These are phyloP conservation scores for Amazonetta brasiliensis DNA, from an alignment of 2,797 vertebrate species.

Conservation along the genomic window DNA sequence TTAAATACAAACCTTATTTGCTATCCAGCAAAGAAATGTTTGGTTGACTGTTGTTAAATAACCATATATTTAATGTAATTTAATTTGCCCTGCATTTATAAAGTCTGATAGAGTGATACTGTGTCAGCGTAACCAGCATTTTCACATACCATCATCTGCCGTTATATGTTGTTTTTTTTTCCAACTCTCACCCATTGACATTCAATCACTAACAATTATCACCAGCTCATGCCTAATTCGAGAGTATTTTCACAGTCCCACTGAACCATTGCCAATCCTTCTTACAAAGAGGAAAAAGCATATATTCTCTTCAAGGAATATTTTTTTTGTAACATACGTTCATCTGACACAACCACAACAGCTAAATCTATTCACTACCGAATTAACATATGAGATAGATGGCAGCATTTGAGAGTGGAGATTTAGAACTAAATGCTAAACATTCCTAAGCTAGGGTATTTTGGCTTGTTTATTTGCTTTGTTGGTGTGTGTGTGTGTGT, in stretches of 20 bases:
- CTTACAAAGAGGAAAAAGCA: background rate
- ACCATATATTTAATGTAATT: conserved; percentile 77
- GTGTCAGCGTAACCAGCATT: conserved; percentile 32
- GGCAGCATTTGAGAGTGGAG: background rate
- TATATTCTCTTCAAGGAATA: conserved; percentile 22
- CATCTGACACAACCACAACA: background rate
- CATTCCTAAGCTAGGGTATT: background rate
- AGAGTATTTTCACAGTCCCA: conserved; percentile 57
- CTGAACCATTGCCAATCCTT: conserved; percentile 39
- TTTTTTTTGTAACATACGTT: background rate
- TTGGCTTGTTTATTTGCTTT: background rate
- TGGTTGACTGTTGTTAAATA: conserved; percentile 77
- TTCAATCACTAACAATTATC: conserved; percentile 67
- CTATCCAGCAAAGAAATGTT: conserved; percentile 71
- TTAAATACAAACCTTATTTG: conserved; percentile 79
- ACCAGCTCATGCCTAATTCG: conserved; percentile 44
- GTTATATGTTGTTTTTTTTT: background rate
- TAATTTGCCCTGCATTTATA: conserved; percentile 75
- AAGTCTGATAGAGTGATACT: conserved; percentile 45
- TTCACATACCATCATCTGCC: conserved; percentile 20
- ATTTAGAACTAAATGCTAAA: background rate
- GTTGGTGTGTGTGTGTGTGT: too few species aligned
- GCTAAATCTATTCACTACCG: conserved; percentile 9
- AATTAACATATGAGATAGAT: conserved; percentile 8
- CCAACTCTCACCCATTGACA: conserved; percentile 17